Conservation (phyloP, 1,140 invertebrate genomes). For the Apis mellifera region DNA sequence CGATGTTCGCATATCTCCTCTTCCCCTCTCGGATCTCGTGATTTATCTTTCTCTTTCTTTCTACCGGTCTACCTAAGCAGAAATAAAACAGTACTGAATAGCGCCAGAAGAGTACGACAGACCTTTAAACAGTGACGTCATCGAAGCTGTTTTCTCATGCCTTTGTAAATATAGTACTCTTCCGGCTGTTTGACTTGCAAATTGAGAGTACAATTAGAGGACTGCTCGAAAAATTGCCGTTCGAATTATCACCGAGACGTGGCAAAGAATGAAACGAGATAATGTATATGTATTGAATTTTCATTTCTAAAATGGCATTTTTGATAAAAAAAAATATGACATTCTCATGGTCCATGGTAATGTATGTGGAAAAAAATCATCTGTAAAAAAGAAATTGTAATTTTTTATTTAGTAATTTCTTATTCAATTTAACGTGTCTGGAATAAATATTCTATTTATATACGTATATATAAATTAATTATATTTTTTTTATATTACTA, state of each 20-base stretch:
- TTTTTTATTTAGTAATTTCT: too few species aligned
- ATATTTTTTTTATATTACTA: not conserved
- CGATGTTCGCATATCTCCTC: slow-evolving; percentile 2
- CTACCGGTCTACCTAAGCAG: slow-evolving; percentile 33
- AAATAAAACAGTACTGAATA: slow-evolving; percentile 64
- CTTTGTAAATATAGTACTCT: slow-evolving; percentile 61
- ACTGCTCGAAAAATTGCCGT: slow-evolving; percentile 26
- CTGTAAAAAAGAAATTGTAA: too few species aligned
- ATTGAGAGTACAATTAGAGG: slow-evolving; percentile 35
- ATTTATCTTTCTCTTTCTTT: slow-evolving; percentile 10
- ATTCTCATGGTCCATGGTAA: not conserved
- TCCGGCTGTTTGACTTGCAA: slow-evolving; percentile 56
- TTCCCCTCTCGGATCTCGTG: not conserved
- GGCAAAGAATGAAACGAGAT: not conserved
- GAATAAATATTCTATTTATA: too few species aligned
- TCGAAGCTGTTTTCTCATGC: slow-evolving; percentile 57
- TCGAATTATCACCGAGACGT: slow-evolving; percentile 23
- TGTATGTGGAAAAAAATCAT: too few species aligned
- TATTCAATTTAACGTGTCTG: too few species aligned
- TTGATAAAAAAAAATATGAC: not conserved
- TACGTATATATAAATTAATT: not conserved
- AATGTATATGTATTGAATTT: too few species aligned
- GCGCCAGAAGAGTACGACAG: slow-evolving; percentile 49
- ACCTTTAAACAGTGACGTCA: slow-evolving; percentile 60
- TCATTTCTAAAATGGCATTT: not conserved